Evolutionary conservation across 2,888 invertebrate species (phyloP), one percentile per base, ranked within the genome.

Genomic region (Julus scanicus): DNA sequence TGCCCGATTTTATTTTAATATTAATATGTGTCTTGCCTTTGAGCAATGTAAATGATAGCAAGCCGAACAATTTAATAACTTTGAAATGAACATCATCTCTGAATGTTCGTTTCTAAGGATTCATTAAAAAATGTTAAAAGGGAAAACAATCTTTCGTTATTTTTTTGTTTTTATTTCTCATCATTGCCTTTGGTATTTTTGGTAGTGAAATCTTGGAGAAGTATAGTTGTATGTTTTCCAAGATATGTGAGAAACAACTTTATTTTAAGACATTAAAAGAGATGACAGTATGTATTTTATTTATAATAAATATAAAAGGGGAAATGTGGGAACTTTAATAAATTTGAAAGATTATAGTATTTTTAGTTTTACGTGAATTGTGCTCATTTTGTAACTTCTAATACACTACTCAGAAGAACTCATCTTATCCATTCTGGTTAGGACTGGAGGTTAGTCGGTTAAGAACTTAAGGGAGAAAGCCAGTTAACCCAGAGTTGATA

Each of bases 91-190:
- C 80, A 80, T 37, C 39, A 39, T 13, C 15, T 80, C 80, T 80
- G 11, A 37, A 37, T 80, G 80, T 15, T 80, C 37, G 13, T 15
- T 80, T 80, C 37, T 80, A 80, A 37, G 80, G 29, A 29, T 37
- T 80, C 71, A 80, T 80, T 80, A 80, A 80, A 29, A 9, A 37
- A 80, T 80, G 39, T 80, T 80, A 80, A 39, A 37, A 80, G 37
- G 13, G 37, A 80, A 63, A 80, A 80, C 37, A 39, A 44, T 8
- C 44, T 44, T 53, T 15, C 20, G 20, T 0, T 9, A 20, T n/a
- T 6, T 71, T 71, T 71, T 20, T 20, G 8, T 71, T 71, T 71
- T 20, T 20, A 8, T 20, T 71, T 20, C 9, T 20, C 11, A 71
- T 20, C 20, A 71, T 9, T 29, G 20, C 63, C 6, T 71, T n/a